Evolutionary conservation across 2,797 vertebrate genomes (phyloP), one percentile per base, ranked within the genome.

Genomic region (Sarcophilus harrisii): DNA sequence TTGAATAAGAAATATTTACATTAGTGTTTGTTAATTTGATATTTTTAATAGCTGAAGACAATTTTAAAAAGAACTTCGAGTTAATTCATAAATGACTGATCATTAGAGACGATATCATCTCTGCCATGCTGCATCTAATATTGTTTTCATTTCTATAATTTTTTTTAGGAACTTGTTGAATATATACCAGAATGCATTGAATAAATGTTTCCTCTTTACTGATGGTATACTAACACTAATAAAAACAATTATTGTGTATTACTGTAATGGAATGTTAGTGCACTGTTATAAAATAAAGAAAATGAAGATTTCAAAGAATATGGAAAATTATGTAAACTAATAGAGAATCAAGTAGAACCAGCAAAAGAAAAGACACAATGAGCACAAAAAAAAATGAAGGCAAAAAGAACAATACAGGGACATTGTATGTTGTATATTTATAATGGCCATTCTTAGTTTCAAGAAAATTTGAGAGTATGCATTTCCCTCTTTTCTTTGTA

Each of bases 11-110:
- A 94, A 95, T 97, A 93, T 57, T 97, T 96, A 96, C 73, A 59
- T 93, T 95, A 96, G 90, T 96, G 91, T 95, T 97, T 91, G 94
- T 95, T 94, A 97, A 96, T 58, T 8, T 94, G 90, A 93, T 58
- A 52, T 95, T 96, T 96, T 96, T 58, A 73, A 73, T 12, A 30
- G 14, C 94, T 55, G 49, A 92, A 81, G 90, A 24, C 21, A 87
- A 27, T 87, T 87, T 38, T 49, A 97, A 96, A 97, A 58, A 45
- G 89, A 96, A 92, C 90, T 59, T 32, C 0, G 13, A 96, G 87
- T 38, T 94, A 94, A 96, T 59, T 81, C 59, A 91, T 90, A 96
- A 94, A 66, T 16, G 91, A 66, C 32, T 92, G 94, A 95, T 95
- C 92, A 93, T 59, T 28, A 32, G 21, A 57, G 55, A 95, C 52